A percentile compares a stretch with the other conserved stretches of the same genome.
Evolutionary conservation across 2,888 invertebrate species (phyloP).

Genomic region (Cancer borealis): DNA sequence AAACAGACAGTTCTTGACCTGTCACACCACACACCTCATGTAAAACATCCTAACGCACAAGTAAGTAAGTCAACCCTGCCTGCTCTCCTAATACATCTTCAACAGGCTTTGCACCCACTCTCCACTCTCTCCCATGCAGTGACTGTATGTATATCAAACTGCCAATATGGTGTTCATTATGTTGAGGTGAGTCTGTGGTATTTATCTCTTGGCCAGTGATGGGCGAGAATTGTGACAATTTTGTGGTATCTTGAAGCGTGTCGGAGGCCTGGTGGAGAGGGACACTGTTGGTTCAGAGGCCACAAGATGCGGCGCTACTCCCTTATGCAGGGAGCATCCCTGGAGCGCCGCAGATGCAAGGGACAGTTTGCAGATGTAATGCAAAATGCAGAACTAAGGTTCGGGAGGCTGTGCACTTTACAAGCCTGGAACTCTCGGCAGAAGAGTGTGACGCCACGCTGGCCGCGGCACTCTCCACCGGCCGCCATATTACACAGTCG

Average conservation of each 20-base stretch:
- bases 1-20: conserved; percentile 28
- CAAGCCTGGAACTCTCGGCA: conserved; percentile 26
- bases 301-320: conserved; percentile 4
- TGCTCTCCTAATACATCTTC: conserved; percentile 1
- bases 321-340: not conserved
- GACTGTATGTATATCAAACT: not conserved
- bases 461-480: not conserved
- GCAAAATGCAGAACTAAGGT: conserved; percentile 30
- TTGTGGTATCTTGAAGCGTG: conserved; percentile 30
- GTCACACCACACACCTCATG: conserved; percentile 38
- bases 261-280: conserved; percentile 18
- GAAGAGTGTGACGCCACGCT: conserved; percentile 12
- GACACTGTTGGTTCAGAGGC: conserved; percentile 36
- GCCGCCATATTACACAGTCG: conserved; percentile 27
- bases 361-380: conserved; percentile 21
- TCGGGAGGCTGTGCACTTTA: conserved; percentile 35
- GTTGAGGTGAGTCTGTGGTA: conserved; percentile 24
- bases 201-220: not conserved
- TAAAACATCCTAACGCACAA: conserved; percentile 28
- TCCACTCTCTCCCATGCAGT: conserved; percentile 40
- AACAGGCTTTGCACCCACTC: not conserved
- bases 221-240: not conserved
- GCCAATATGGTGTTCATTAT: conserved; percentile 35
- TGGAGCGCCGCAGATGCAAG: conserved; percentile 28
- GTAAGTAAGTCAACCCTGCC: not conserved